Percentiles rank a stretch among this genome's conserved stretches.
Conservation (phyloP, 2,888 invertebrate genomes). For the Homarus gammarus region DNA sequence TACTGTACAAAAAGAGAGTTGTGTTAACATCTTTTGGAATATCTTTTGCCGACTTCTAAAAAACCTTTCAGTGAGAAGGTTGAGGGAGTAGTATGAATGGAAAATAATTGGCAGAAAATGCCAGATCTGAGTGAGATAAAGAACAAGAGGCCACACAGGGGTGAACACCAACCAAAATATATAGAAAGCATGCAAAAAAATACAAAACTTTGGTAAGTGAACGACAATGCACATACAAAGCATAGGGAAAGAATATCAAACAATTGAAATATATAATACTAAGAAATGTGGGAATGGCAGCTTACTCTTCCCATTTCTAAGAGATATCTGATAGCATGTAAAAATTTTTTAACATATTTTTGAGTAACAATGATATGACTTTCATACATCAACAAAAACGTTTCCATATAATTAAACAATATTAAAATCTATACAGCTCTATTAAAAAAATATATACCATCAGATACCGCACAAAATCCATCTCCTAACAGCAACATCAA, state of each 20-base stretch:
- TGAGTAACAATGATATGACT: neutral
- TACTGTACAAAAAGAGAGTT: neutral
- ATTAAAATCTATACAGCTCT: neutral
- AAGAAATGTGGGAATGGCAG: conserved; percentile 48
- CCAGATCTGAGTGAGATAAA: conserved; percentile 25
- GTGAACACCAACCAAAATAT: conserved; percentile 68
- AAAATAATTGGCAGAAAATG: conserved; percentile 27
- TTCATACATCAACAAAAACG: neutral
- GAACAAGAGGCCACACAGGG: conserved; percentile 61
- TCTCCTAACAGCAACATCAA: conserved; percentile 57
- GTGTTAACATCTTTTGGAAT: neutral
- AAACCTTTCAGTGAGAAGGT: conserved; percentile 30
- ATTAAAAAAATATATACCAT: conserved; percentile 39
- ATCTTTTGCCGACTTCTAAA: conserved; percentile 3
- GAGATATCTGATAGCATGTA: conserved; percentile 45
- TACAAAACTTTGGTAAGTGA: conserved; percentile 51
- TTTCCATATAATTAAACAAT: neutral
- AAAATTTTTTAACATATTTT: neutral
- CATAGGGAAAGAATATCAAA: conserved; percentile 52
- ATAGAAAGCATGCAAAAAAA: conserved; percentile 54
- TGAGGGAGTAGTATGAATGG: conserved; percentile 26
- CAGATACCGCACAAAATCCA: conserved; percentile 51
- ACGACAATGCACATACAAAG: conserved; percentile 69
- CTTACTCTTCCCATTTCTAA: conserved; percentile 53
- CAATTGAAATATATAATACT: conserved; percentile 45